These are phyloP conservation scores for Sebastes steindachneri DNA, from an alignment of 2,797 vertebrate genomes.

Conservation along the genomic window DNA sequence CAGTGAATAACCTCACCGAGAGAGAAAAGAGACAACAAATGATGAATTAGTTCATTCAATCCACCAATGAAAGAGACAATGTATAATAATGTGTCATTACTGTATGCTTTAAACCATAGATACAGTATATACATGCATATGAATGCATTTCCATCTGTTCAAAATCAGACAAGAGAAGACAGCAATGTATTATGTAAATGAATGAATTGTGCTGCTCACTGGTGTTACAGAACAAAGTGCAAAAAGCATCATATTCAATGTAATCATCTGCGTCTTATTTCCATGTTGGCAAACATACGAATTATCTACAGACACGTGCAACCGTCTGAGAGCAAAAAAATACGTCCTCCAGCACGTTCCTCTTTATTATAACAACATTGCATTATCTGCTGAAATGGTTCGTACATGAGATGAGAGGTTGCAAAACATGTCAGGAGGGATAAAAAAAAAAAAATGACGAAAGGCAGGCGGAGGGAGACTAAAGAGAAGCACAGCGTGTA, in stretches of 20 bases:
- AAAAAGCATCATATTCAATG: background rate
- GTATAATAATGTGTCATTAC: constrained; percentile 44
- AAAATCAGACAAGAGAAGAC: constrained; percentile 4
- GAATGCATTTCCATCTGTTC: constrained; percentile 1
- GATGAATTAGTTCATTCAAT: constrained; percentile 83
- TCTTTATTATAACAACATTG: constrained; percentile 43
- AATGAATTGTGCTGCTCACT: background rate
- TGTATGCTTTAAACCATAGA: background rate
- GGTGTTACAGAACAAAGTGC: background rate
- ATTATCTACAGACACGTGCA: constrained; percentile 15
- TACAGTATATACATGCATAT: background rate
- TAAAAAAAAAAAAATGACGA: constrained; percentile 23
- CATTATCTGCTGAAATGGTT: constrained; percentile 49
- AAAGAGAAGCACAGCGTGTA: constrained; percentile 56
- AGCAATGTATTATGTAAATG: background rate
- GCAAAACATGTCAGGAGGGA: constrained; percentile 34
- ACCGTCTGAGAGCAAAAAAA: constrained; percentile 21
- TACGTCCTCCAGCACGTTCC: constrained; percentile 33
- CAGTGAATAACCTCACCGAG: constrained; percentile 76
- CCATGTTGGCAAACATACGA: constrained; percentile 17
- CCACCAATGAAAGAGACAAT: constrained; percentile 38
- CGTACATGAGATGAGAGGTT: constrained; percentile 46
- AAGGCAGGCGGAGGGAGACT: constrained; percentile 49
- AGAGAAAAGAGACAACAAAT: constrained; percentile 81
- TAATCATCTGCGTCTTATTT: constrained; percentile 7